A percentile compares a stretch with the other conserved stretches of the same genome.
phyloP scores from a whole-genome alignment of 2,113 vertebrate species.

The Scolopax mira region DNA sequence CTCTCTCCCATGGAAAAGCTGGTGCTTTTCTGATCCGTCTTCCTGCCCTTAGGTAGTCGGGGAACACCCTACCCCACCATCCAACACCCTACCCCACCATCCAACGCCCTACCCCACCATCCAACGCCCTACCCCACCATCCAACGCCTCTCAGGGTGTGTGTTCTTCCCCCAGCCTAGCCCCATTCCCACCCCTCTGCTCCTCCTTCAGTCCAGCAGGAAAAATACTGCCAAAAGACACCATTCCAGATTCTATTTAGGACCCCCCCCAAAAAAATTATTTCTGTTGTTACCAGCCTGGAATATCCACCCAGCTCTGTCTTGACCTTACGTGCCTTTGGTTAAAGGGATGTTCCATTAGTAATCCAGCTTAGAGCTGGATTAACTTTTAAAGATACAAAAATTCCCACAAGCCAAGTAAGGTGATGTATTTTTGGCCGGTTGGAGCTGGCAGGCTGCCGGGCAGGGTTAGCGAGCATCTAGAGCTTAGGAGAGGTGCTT shows the following conservation, averaged over 20 bases:
- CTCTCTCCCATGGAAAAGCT: rapidly evolving
- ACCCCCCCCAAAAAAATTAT: neutral
- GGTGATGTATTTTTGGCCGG: conserved; percentile 47
- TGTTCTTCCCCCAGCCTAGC: neutral
- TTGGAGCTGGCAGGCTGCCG: neutral
- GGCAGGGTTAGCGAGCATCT: neutral
- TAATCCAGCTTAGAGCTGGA: conserved; percentile 62
- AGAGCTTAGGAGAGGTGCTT: conserved; percentile 42
- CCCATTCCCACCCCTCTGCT: neutral
- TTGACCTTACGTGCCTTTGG: conserved; percentile 51
- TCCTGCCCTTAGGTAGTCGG: neutral
- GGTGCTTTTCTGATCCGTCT: neutral
- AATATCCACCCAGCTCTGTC: neutral
- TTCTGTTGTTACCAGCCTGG: neutral
- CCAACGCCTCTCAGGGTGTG: rapidly evolving
- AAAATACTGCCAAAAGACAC: neutral
- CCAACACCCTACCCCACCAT: rapidly evolving
- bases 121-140: rapidly evolving
- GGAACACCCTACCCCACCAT: neutral
- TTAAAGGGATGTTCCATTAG: conserved; percentile 59
- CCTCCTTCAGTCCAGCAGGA: neutral
- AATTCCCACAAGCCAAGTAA: conserved; percentile 10
- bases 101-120: rapidly evolving
- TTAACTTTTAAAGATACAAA: conserved; percentile 67
- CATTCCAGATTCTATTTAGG: neutral